Base-by-base conservation (phyloP, 2,113 vertebrate genomes). In the Willisornis vidua region DNA sequence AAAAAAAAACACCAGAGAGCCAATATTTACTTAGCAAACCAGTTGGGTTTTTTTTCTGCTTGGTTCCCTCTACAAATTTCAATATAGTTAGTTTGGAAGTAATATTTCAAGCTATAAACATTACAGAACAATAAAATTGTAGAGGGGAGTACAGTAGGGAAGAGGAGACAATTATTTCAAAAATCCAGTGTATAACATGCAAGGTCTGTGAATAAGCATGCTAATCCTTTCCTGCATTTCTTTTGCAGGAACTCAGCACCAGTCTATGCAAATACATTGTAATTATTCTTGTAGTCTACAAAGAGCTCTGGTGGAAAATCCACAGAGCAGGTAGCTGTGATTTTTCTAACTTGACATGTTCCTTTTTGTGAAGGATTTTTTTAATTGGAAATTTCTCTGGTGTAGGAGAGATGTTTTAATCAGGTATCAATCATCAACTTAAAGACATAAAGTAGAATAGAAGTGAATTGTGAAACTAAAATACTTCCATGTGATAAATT, bases 371-470 rank as follows among this genome's bases (percentile, higher is more conserved):
- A 79, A 88, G n/a, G 75, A 54, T 35, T 52, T 75, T 80, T 91
- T 97, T 62, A 96, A 95, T 94, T 95, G 92, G 75, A 93, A 95
- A 96, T 84, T 92, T 93, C 89, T 90, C 65, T 61, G 68, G 61
- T 73, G 49, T 37, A 16, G 88, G 78, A 86, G 54, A 93, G 63
- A 75, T 33, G 45, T 92, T 96, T 96, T 95, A 94, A 96, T 96
- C 93, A 92, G 65, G 31, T 83, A 95, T 92, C 87, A 67, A 65
- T 94, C 92, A 89, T 76, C 28, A 78, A 46, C 73, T 86, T 92
- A 74, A 85, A 86, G 46, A 85, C 37, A 19, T 83, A 71, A 82
- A 81, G 77, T 35, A 70, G 46, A 26, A 74, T 73, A 72, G 80
- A 91, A 91, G 72, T 75, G 55, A 80, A 83, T 81, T 88, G 72